phyloP scores from a whole-genome alignment of 2,113 vertebrate genomes.

The Microcebus griseorufus region DNA sequence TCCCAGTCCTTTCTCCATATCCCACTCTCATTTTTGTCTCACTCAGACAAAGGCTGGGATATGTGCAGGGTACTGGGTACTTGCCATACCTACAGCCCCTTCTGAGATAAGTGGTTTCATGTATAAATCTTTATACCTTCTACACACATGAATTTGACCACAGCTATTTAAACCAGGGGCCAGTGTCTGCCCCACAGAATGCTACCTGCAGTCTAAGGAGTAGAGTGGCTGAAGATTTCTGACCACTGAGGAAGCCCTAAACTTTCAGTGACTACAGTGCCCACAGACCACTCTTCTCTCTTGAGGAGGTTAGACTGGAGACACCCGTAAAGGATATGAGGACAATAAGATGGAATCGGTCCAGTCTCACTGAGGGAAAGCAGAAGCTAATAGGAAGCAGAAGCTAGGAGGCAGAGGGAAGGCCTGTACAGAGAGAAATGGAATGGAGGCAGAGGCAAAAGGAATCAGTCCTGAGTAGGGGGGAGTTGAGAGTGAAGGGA shows the following conservation, averaged over 20 bases:
- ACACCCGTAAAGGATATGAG: neutral
- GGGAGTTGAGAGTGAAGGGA: neutral
- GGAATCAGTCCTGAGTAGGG: neutral
- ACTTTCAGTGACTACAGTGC: neutral
- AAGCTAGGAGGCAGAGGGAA: neutral
- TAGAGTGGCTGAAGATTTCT: neutral
- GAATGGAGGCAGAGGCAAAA: neutral
- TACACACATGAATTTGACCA: neutral
- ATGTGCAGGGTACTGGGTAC: neutral
- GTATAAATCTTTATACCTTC: neutral
- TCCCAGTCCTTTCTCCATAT: neutral
- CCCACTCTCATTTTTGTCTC: neutral
- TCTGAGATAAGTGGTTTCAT: neutral
- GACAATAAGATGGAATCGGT: neutral
- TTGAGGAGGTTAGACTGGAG: neutral
- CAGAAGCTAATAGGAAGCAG: neutral
- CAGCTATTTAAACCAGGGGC: neutral
- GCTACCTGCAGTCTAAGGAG: neutral
- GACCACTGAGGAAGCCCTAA: neutral
- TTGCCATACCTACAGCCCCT: neutral
- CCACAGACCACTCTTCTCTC: neutral
- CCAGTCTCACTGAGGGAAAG: neutral
- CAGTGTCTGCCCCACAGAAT: neutral
- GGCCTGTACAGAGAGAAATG: neutral
- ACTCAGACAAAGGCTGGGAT: neutral